phyloP scores from a whole-genome alignment of 2,113 vertebrate species.

The Strix uralensis region DNA sequence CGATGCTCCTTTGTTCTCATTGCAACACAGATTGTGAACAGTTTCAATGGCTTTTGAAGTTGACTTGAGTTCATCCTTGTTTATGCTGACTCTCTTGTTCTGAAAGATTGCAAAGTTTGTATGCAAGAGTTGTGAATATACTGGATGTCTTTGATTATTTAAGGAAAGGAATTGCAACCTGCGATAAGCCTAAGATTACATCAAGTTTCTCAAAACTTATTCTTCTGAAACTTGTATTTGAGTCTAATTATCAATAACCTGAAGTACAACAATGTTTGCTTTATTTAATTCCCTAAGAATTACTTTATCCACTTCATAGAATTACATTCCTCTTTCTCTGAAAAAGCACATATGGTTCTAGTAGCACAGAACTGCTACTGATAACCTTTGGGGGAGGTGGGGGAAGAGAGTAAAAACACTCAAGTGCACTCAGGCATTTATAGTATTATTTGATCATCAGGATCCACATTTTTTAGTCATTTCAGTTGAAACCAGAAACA shows the following conservation, averaged over 20 bases:
- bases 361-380: neutral
- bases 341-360: neutral
- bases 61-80: constrained; percentile 96
- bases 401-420: neutral
- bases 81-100: constrained; percentile 97
- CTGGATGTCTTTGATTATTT: neutral
- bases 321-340: neutral
- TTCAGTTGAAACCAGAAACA: neutral
- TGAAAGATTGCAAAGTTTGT: constrained; percentile 50
- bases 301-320: neutral
- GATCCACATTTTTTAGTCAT: neutral
- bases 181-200: neutral
- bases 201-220: neutral
- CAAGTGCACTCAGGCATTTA: neutral
- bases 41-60: constrained; percentile 96
- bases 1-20: constrained; percentile 97
- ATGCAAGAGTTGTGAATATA: neutral
- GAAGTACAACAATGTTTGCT: neutral
- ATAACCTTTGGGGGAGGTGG: neutral
- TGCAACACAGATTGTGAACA: constrained; percentile 94
- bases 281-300: neutral
- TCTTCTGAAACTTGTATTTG: no score
- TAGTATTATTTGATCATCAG: neutral
- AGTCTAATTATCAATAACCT: neutral
- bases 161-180: neutral